A percentile compares a stretch with the other conserved stretches of the same genome.
These are phyloP conservation scores for Pomacea canaliculata DNA, from an alignment of 2,888 invertebrate species.

Conservation along the genomic window DNA sequence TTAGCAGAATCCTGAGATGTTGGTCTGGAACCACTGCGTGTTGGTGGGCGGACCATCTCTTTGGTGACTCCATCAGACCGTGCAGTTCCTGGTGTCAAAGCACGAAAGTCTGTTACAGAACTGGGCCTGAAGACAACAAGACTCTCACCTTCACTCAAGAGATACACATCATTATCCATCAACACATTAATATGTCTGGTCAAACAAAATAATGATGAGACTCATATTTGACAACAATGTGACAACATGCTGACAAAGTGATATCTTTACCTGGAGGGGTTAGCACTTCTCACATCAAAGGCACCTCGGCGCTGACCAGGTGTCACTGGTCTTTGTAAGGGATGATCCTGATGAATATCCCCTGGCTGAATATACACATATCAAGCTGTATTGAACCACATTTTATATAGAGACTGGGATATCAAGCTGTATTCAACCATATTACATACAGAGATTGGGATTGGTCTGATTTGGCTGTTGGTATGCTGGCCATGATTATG, in stretches of 20 bases:
- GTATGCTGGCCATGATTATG: no score
- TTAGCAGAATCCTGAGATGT: slow-evolving; percentile 43
- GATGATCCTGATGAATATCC: slow-evolving; percentile 43
- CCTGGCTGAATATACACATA: slow-evolving; percentile 29
- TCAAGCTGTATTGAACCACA: no score
- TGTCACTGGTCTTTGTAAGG: slow-evolving; percentile 64
- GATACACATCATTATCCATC: no score
- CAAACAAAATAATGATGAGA: no score
- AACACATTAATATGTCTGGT: no score
- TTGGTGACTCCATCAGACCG: slow-evolving; percentile 35
- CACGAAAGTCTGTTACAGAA: slow-evolving; percentile 23
- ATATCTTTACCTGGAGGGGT: neutral
- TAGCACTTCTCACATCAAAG: slow-evolving; percentile 1
- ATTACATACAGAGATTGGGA: no score
- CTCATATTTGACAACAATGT: no score
- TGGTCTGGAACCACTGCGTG: slow-evolving; percentile 64
- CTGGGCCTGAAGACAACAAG: neutral
- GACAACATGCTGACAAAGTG: no score
- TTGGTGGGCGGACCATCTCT: slow-evolving; percentile 56
- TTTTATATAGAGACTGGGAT: no score
- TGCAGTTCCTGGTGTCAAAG: slow-evolving; percentile 33
- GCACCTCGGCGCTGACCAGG: slow-evolving; percentile 57
- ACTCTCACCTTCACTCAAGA: neutral
- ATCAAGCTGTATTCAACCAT: no score
- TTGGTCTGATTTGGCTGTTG: no score